These are phyloP conservation scores for Matsumurasca onukii DNA, from an alignment of 1,140 invertebrate species.

Conservation along the genomic window DNA sequence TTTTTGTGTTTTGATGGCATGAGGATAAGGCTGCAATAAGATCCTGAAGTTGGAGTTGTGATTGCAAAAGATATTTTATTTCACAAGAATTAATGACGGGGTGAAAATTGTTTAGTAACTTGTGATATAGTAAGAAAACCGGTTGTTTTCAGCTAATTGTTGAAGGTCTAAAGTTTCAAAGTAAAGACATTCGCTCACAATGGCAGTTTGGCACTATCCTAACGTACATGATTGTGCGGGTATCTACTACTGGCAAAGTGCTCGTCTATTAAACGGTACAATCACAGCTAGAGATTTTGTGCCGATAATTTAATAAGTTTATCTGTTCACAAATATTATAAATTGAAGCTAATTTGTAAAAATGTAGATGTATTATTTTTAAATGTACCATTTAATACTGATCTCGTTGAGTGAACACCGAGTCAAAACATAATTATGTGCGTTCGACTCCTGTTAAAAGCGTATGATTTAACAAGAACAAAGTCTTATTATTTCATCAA, in stretches of 20 bases:
- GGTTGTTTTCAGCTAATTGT: not conserved
- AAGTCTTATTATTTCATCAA: not conserved
- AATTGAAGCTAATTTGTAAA: no score
- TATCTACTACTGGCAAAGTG: not conserved
- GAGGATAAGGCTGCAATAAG: no score
- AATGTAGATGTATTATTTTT: no score
- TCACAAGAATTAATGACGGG: no score
- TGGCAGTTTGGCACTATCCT: slow-evolving; percentile 23
- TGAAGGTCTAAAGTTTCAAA: slow-evolving; percentile 19
- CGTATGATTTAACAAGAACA: not conserved
- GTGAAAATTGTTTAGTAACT: no score
- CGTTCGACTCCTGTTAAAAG: not conserved
- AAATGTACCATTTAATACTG: slow-evolving; percentile 1
- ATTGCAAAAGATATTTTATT: no score
- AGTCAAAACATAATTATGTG: not conserved
- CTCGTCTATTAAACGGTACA: not conserved
- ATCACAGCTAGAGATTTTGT: slow-evolving; percentile 24
- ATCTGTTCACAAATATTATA: not conserved
- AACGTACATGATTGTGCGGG: slow-evolving; percentile 24
- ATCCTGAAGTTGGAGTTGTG: no score
- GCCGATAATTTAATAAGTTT: slow-evolving; percentile 18
- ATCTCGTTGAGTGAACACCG: not conserved
- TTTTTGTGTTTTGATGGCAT: no score
- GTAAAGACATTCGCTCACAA: slow-evolving; percentile 6
- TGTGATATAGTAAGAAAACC: no score